Evolutionary conservation across 37 sponge, comb jelly and placozoan genomes (phyloP), one percentile per base, ranked within the genome.

Genomic region (Diacarnus erythraeanus): DNA sequence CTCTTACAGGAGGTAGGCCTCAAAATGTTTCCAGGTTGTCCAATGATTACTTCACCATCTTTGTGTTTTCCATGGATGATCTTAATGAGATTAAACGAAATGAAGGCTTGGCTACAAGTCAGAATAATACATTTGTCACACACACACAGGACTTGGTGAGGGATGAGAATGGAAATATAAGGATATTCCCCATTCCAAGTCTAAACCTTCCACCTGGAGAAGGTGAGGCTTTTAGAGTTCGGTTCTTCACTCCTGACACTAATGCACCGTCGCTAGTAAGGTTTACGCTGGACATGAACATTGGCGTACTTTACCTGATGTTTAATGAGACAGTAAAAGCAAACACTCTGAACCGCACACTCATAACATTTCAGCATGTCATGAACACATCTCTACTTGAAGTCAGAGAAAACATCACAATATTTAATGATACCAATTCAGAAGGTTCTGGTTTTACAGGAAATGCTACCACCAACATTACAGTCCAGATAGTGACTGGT

Each of bases 271-370:
- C 38, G 42, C 61, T 96, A n/a, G 61, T 75, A 2, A 47, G 60
- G 2, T 93, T 65, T 39, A 64, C 38, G 0, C 80, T 96, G 42
- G 91, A 96, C 65, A 96, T 96, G 97, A 69, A 96, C 31, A 20
- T 59, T 22, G 94, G 94, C 0, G 31, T 78, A 2, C 83, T 96
- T 2, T 64, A 88, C 70, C 71, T 96, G 6, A 85, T 80, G 22
- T 96, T 93, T 74, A 89, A 82, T 74, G 97, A 96, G 58, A 96
- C 97, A 44, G 90, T 96, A 18, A 93, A 85, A 35, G 80, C 88
- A 20, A 90, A 83, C 42, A 93, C 92, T 25, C 44, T 96, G 35
- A 85, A 83, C 58, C 56, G 75, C 1, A 85, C 86, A 6, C 72
- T 73, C 35, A 78, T 96, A n/a, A 93, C 91, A 3, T 66, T 96